Base-by-base conservation (phyloP, 2,888 invertebrate genomes). In the Cheilosia variabilis region DNA sequence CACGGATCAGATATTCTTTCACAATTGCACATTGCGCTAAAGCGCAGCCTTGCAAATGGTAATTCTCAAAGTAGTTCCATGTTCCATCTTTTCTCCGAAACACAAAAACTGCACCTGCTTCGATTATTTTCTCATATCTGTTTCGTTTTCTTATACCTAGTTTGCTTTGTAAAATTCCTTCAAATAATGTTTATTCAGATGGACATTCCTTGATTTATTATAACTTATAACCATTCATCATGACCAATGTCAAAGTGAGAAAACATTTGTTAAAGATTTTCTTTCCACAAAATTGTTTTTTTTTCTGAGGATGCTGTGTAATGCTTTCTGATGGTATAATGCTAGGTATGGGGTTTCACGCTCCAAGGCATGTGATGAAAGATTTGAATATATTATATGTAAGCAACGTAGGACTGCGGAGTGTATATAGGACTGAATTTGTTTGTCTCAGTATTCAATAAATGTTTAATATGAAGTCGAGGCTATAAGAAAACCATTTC, bases 1-100 rank as follows among this genome's bases (percentile, higher is more conserved):
- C 57, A 66, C 58, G 66, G 75, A 50, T 76, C 66, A 66, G 66
- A 66, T 66, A 66, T 58, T 76, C 5, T 58, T 19, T 31, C 50
- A 41, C 31, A 34, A n/a, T 31, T 47, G 47, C 52, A 41, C 45
- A 6, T 5, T 19, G 2, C 2, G 15, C 31, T 53, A 17, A 53
- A 53, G 31, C n/a, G 15, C 27, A n/a, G 22, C 1, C 10, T 47
- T 24, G 41, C 27, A 62, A 63, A 72, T 72, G 19, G 50, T 52
- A 71, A 17, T 52, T 43, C 45, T 47, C 34, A 34, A 47, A 66
- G 24, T 7, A 69, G n/a, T n/a, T 19, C 19, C 2, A 19, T 19
- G 50, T 71, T 58, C 9, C 37, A 50, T 50, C 58, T 41, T 71
- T n/a, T 71, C 24, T 6, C 9, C 3, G 22, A 52, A 71, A 58